Evolutionary conservation across 1,140 invertebrate genomes (phyloP), one percentile per base, ranked within the genome.

Genomic region (Lutraria rhynchaena): DNA sequence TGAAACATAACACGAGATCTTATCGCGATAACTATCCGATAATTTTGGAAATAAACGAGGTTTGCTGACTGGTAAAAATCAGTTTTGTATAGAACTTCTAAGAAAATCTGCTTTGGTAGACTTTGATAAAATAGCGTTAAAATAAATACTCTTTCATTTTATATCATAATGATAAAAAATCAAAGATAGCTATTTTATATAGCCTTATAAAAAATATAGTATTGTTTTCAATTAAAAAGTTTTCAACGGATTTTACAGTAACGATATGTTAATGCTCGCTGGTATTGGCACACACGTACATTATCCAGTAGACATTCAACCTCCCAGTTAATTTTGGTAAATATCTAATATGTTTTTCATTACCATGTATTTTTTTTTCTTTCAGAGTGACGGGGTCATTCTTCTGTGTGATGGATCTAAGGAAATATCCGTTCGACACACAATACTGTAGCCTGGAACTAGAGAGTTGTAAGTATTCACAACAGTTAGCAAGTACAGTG

Each of bases 351-450:
- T 46, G 7, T 46, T 11, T 19, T 11, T 46, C 44, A 46, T 46
- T 57, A 24, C 5, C 3, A 31, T 29, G 3, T 13, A 60, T 24
- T 19, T 7, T 27, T 55, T 35, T 49, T 69, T n/a, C 65, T 83
- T 65, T 37, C 58, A 87, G 86, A 51, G 65, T 86, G 9, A 81
- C 85, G 0, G 63, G 82, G 0, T 81, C 82, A 17, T 83, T 84
- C 61, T 82, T 83, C 37, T 91, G 90, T 49, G 85, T 71, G 11
- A 91, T 91, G 90, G 81, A 86, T 33, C 86, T 91, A n/a, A 82
- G 87, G n/a, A 84, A 80, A 29, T 91, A 89, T 73, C 90, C 90
- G n/a, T 85, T 91, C 75, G 90, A 91, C 55, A 89, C 71, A 15
- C 90, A 91, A 57, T 51, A 71, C 9, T 91, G 90, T 75, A 76